Conservation (phyloP, 2,888 invertebrate genomes). For the Psylliodes chrysocephalus region DNA sequence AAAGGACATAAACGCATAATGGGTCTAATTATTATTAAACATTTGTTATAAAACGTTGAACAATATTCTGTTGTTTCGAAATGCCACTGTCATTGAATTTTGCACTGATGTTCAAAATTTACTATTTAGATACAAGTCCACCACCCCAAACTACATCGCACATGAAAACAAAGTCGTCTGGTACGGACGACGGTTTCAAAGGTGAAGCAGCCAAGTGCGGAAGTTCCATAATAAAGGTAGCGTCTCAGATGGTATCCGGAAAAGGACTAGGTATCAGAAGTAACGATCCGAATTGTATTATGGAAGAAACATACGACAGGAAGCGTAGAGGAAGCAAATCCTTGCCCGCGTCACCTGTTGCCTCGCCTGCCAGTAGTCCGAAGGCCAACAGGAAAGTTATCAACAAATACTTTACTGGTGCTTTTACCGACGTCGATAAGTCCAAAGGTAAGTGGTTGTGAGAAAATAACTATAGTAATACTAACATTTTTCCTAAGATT, state of each 20-base stretch:
- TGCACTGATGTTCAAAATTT: too few relatives aligned
- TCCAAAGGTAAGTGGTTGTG: slow-evolving; percentile 60
- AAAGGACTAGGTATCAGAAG: slow-evolving; percentile 41
- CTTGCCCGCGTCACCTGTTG: slow-evolving; percentile 75
- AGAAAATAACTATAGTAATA: too few relatives aligned
- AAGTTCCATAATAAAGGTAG: slow-evolving; percentile 70
- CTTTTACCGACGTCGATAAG: slow-evolving; percentile 62
- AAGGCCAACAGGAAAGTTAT: slow-evolving; percentile 66
- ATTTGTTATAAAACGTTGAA: too few relatives aligned
- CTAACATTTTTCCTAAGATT: too few relatives aligned
- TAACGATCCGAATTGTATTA: neutral
- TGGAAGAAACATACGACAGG: slow-evolving; percentile 58
- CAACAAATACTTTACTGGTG: slow-evolving; percentile 73
- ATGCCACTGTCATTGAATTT: too few relatives aligned
- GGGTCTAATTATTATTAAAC: too few relatives aligned
- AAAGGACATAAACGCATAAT: too few relatives aligned
- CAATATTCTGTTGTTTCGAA: too few relatives aligned
- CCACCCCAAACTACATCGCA: slow-evolving; percentile 42
- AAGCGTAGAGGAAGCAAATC: slow-evolving; percentile 76
- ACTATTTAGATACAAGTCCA: slow-evolving; percentile 38
- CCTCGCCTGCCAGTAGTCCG: slow-evolving; percentile 72
- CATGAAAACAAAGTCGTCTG: slow-evolving; percentile 67
- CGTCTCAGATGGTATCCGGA: slow-evolving; percentile 69
- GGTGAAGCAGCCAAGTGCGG: slow-evolving; percentile 77
- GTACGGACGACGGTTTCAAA: slow-evolving; percentile 78